Conservation (phyloP, 2,797 vertebrate genomes). For the Arrhamphus sclerolepis region DNA sequence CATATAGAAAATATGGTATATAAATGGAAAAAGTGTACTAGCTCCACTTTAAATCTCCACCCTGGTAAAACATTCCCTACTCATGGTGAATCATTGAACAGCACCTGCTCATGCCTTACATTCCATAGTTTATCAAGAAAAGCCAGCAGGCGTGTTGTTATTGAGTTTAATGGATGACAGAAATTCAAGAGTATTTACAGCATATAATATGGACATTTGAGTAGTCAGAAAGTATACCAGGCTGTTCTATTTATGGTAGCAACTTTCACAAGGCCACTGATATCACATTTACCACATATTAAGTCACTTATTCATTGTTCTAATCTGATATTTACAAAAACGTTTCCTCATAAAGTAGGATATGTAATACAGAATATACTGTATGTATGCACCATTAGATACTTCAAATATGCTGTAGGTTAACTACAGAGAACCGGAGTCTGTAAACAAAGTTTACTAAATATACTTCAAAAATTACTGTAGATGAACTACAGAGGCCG, state of each 20-base stretch:
- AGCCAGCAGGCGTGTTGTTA: constrained; percentile 19
- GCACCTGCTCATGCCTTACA: too few species aligned
- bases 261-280: constrained; percentile 1
- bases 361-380: constrained; percentile 8
- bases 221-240: constrained; percentile 17
- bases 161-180: constrained; percentile 56
- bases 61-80: constrained; percentile 2
- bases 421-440: constrained; percentile 77
- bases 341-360: constrained; percentile 4
- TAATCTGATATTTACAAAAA: constrained; percentile 16
- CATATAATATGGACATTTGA: constrained; percentile 19
- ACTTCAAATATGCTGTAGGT: constrained; percentile 73
- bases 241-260: constrained; percentile 30
- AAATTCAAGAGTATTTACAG: constrained; percentile 23
- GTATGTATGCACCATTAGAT: constrained; percentile 46
- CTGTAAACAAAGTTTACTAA: constrained; percentile 60
- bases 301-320: constrained; percentile 3
- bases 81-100: constrained; percentile 7
- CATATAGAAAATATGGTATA: too few species aligned
- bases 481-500: constrained; percentile 75
- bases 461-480: constrained; percentile 71
- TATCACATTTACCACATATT: constrained; percentile 30
- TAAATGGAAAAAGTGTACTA: too few species aligned
- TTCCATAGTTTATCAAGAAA: constrained; percentile 41
- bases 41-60: too few species aligned